Percentiles rank a stretch among this genome's conserved stretches.
These are phyloP conservation scores for Lasioglossum baleicum DNA, from an alignment of 1,140 invertebrate genomes.

Conservation along the genomic window DNA sequence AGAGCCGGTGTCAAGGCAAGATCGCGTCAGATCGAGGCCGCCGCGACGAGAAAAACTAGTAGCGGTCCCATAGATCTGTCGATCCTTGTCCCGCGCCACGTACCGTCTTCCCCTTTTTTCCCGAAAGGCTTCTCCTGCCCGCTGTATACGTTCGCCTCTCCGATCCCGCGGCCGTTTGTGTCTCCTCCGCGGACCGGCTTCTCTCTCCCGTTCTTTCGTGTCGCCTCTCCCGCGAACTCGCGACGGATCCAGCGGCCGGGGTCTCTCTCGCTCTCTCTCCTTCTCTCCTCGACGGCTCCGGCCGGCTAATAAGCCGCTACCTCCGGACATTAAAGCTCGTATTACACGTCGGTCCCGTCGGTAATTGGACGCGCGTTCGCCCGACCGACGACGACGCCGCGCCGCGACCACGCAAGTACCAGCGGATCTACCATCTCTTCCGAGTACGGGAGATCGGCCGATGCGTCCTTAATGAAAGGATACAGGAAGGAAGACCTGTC, in stretches of 20 bases:
- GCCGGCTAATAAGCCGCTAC: slow-evolving; percentile 67
- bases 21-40: slow-evolving; percentile 67
- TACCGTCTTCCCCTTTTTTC: slow-evolving; percentile 36
- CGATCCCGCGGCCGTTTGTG: slow-evolving; percentile 5
- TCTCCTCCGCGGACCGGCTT: neutral
- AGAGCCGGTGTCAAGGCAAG: slow-evolving; percentile 34
- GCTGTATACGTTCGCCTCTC: neutral
- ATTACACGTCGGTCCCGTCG: slow-evolving; percentile 59
- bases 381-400: neutral
- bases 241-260: neutral
- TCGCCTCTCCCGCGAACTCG: slow-evolving; percentile 27
- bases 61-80: slow-evolving; percentile 69
- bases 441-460: slow-evolving; percentile 39
- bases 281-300: neutral
- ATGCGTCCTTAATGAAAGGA: slow-evolving; percentile 46
- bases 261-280: slow-evolving; percentile 1
- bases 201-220: slow-evolving; percentile 32
- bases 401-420: slow-evolving; percentile 27
- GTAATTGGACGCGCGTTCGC: slow-evolving; percentile 66
- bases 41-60: slow-evolving; percentile 69
- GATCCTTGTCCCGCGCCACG: slow-evolving; percentile 23
- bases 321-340: slow-evolving; percentile 58
- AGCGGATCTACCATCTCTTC: slow-evolving; percentile 14
- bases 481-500: slow-evolving; percentile 24
- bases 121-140: slow-evolving; percentile 10